Conservation (phyloP, 2,797 vertebrate species). For the Threskiornis aethiopicus region DNA sequence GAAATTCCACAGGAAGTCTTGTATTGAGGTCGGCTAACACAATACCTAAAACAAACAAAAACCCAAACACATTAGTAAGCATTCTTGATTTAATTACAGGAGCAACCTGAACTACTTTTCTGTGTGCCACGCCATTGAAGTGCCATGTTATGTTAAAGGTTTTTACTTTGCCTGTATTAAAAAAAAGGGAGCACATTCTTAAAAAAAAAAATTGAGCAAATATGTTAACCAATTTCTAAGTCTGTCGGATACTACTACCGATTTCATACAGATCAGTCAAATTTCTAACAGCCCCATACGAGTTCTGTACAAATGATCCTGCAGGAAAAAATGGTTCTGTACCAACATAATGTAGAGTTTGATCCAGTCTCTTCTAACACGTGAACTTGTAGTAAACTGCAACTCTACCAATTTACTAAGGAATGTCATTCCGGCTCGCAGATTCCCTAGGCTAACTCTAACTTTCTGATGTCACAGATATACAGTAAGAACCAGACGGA, state of each 20-base stretch:
- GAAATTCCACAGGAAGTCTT: slow-evolving; percentile 99
- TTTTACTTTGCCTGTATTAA: neutral
- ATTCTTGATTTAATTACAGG: neutral
- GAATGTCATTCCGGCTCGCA: neutral
- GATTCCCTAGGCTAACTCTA: neutral
- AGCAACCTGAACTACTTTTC: neutral
- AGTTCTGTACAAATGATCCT: neutral
- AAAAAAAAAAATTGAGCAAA: neutral
- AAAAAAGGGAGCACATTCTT: neutral
- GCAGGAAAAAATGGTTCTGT: neutral
- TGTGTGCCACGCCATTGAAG: neutral
- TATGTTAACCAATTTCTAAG: neutral
- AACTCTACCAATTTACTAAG: neutral
- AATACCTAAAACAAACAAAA: slow-evolving; percentile 84
- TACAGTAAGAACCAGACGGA: neutral
- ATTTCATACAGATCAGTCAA: neutral
- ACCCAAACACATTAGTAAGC: neutral
- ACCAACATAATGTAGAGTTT: neutral
- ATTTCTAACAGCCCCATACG: neutral
- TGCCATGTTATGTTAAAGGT: neutral
- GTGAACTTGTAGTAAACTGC: neutral
- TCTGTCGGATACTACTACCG: neutral
- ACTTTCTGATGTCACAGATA: neutral
- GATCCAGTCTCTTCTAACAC: neutral
- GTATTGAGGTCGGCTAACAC: slow-evolving; percentile 97